Conservation (phyloP, 2,797 vertebrate species). For the Pseudomugil tenellus region DNA sequence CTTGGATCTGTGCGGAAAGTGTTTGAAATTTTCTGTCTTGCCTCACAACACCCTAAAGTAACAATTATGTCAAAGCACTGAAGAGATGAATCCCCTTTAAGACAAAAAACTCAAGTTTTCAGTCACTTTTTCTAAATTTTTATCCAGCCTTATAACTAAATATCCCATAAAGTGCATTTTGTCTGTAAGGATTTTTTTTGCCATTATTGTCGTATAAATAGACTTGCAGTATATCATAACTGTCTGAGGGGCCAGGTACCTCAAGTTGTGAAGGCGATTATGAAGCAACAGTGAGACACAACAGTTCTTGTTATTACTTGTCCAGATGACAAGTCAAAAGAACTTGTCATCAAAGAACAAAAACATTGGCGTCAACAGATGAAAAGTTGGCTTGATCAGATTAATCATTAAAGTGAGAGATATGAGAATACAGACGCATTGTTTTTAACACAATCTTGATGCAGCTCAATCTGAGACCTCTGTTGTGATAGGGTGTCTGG, state of each 20-base stretch:
- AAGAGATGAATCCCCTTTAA: slow-evolving; percentile 28
- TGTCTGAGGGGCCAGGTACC: slow-evolving; percentile 52
- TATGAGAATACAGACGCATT: slow-evolving; percentile 66
- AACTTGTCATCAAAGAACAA: too few species aligned
- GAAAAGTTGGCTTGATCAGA: slow-evolving; percentile 83
- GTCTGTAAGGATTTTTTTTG: slow-evolving; percentile 21
- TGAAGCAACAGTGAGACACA: slow-evolving; percentile 75
- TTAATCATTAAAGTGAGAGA: slow-evolving; percentile 84
- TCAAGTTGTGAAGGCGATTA: slow-evolving; percentile 44
- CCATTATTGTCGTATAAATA: slow-evolving; percentile 18
- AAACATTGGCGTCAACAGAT: slow-evolving; percentile 74
- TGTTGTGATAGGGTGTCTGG: slow-evolving; percentile 80
- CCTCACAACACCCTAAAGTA: slow-evolving; percentile 29
- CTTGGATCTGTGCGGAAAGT: slow-evolving; percentile 41
- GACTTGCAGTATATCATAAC: slow-evolving; percentile 14
- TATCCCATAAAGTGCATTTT: neutral
- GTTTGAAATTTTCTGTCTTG: slow-evolving; percentile 37
- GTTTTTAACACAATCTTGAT: slow-evolving; percentile 71
- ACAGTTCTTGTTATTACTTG: slow-evolving; percentile 83
- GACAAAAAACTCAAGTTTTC: slow-evolving; percentile 18
- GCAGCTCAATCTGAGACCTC: slow-evolving; percentile 65
- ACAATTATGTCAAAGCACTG: slow-evolving; percentile 26
- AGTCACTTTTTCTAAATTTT: neutral
- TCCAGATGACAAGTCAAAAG: slow-evolving; percentile 70
- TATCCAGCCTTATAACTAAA: neutral